These are phyloP conservation scores for Salticus scenicus DNA, from an alignment of 2,888 invertebrate genomes.

Conservation along the genomic window DNA sequence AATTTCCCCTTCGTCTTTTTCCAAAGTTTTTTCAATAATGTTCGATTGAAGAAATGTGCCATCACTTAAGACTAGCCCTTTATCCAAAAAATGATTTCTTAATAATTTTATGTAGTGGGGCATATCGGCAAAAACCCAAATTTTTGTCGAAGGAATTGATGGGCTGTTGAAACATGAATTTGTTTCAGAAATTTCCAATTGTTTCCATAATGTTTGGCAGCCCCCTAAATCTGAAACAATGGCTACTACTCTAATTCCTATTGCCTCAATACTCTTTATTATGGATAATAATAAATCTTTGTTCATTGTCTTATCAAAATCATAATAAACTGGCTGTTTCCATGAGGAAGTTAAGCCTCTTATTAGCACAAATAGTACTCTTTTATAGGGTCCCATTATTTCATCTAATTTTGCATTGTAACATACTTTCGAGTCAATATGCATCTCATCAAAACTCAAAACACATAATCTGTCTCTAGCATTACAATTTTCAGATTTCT, in stretches of 20 bases:
- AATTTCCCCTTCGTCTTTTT: conserved; percentile 13
- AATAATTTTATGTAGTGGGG: conserved; percentile 1
- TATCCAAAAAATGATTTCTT: conserved; percentile 4
- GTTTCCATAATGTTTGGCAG: background rate
- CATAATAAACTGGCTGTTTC: conserved; percentile 10
- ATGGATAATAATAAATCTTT: background rate
- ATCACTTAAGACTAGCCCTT: background rate
- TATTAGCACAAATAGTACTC: background rate
- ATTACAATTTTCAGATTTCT: background rate
- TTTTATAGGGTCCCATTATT: background rate
- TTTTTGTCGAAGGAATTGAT: background rate
- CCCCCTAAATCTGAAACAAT: conserved; percentile 1
- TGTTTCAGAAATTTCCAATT: background rate
- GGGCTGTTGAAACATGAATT: background rate
- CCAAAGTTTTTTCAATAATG: background rate
- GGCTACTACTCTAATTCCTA: background rate
- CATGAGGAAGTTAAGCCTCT: background rate
- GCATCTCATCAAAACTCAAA: conserved; percentile 7
- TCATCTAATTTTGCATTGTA: background rate
- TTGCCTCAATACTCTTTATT: background rate
- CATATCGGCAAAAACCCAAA: conserved; percentile 2
- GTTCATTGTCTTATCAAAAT: background rate
- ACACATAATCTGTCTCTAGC: background rate
- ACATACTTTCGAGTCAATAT: background rate
- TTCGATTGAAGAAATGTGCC: background rate